Evolutionary conservation across 2,797 vertebrate species (phyloP), one percentile per base, ranked within the genome.

Genomic region (Denticeps clupeoides): DNA sequence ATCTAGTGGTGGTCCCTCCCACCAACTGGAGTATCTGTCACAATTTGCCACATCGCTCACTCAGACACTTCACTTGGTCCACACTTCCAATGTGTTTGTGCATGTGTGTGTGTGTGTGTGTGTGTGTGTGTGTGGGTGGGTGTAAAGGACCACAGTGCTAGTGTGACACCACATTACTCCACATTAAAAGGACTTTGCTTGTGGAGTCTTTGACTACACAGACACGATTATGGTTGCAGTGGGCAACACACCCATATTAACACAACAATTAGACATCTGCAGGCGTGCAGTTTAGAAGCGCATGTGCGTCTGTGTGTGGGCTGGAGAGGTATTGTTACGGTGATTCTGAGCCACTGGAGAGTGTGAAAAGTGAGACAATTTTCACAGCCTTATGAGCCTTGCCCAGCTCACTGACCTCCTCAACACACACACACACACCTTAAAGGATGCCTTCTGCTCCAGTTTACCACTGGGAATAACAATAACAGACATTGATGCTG

Each of bases 301-400:
- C 24, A n/a, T 24, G 21, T 33, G 22, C n/a, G n/a, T n/a, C n/a
- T n/a, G n/a, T n/a, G n/a, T n/a, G n/a, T n/a, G n/a, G n/a, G 23
- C 46, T 13, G 46, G 46, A 46, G 32, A 32, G 40, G 38, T 38
- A 31, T 16, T 42, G 32, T 26, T n/a, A 12, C 9, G 16, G 9
- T 28, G 21, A 42, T 40, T 12, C 40, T 18, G 7, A 25, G 27
- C 28, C 28, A 7, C 9, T 22, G 21, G 19, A 22, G 33, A 47
- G 21, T 23, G n/a, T 33, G n/a, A 22, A 24, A 47, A 47, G 28
- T 47, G 45, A 28, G 29, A 15, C 28, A 45, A 47, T 23, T 47
- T 47, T 10, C 13, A 13, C 33, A 23, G 29, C 21, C 23, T 10
- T 45, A 22, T 35, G 21, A 12, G 10, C 13, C 33, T 19, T 45